Base-by-base conservation (phyloP, 64 coral and sea anemone genomes). In the Dendrophyllia cribrosa region DNA sequence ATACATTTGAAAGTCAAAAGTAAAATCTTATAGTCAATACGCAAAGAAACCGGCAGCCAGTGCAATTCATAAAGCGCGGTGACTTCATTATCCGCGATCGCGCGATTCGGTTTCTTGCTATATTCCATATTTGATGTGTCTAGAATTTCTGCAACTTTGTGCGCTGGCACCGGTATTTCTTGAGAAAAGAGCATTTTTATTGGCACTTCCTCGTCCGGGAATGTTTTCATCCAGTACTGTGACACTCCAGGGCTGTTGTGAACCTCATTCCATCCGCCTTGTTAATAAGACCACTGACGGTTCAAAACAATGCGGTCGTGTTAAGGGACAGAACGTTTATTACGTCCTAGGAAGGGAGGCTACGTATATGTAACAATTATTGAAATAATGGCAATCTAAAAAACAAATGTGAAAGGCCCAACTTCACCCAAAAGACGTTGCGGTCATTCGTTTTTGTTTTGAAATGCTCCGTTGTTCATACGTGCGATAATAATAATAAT, bases 101-200 rank as follows among this genome's bases (percentile, higher is more conserved):
- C 86, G 16, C 21, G 44, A 52, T 88, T 69, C 86, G 71, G 76
- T 20, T 34, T 45, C 19, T 17, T 62, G 19, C 72, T 21, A 9
- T 59, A 45, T 64, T 77, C 72, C 16, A 88, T 19, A 24, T 88
- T 76, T 0, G 67, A 23, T 19, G 60, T 22, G 51, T 4, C 46
- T 19, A 72, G 55, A 4, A 61, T 51, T 0, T 76, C 34, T 49
- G 21, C 56, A 11, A 75, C 55, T 24, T 63, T 88, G 12, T 88
- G 50, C 45, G 72, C 86, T 3, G 86, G 86, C 15, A 88, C 48
- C 0, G 86, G 86, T 1, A 88, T 53, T 5, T 88, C 58, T 48
- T 24, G 61, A 3, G 59, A 59, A 3, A 88, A 13, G 51, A 88
- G 69, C 48, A 43, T 62, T 49, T 88, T 88, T 22, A 88, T 16